A percentile compares a stretch with the other conserved stretches of the same genome.
Evolutionary conservation across 35 echinoderm and acorn worm species (phyloP).

Genomic region (Chiridota heheva): DNA sequence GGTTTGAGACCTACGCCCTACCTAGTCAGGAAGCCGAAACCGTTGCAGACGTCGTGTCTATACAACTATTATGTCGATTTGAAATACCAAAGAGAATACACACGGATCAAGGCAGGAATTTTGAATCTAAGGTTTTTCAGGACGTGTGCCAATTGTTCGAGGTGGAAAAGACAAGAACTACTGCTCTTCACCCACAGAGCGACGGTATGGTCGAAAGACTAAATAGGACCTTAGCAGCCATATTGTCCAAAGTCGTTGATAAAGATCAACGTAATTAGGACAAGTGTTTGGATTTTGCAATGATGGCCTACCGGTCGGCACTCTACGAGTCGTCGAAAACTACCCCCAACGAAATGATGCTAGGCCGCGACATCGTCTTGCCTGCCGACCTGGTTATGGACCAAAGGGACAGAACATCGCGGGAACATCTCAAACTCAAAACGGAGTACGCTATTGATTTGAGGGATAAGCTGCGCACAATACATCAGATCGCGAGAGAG

Average conservation of each 20-base stretch:
- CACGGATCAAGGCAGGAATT: constrained; percentile 65
- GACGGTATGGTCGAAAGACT: constrained; percentile 59
- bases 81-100: constrained; percentile 26
- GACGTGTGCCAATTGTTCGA: constrained; percentile 54
- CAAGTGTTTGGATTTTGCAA: constrained; percentile 6
- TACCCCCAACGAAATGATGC: constrained; percentile 41
- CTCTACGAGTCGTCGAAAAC: constrained; percentile 13
- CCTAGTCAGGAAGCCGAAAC: constrained; percentile 49
- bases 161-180: constrained; percentile 48
- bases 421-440: background rate
- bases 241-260: constrained; percentile 55
- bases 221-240: constrained; percentile 29
- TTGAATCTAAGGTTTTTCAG: constrained; percentile 46
- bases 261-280: constrained; percentile 25
- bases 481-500: constrained; percentile 4
- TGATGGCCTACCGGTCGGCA: constrained; percentile 27
- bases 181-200: constrained; percentile 42
- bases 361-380: constrained; percentile 14
- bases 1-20: constrained; percentile 34
- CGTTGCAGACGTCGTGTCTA: constrained; percentile 24
- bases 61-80: constrained; percentile 26
- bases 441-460: background rate
- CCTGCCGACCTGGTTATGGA: constrained; percentile 20
- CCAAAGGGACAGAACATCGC: background rate
- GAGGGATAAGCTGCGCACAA: background rate